phyloP scores from a whole-genome alignment of 1,140 invertebrate species.

The Eufriesea mexicana region DNA sequence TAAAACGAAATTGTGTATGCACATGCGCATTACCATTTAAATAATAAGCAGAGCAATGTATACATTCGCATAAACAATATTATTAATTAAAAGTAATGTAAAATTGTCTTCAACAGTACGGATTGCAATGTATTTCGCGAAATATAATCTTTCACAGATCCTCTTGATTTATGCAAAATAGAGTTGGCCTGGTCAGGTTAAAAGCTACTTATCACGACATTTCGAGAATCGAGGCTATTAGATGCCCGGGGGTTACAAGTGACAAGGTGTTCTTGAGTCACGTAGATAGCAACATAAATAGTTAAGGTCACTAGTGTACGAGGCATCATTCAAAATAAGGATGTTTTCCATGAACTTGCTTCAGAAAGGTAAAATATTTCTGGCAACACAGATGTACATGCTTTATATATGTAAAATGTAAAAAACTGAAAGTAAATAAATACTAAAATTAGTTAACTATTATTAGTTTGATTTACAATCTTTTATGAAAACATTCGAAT shows the following conservation, averaged over 20 bases:
- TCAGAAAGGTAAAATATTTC: not conserved
- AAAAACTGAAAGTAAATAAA: not conserved
- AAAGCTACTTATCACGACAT: constrained; percentile 4
- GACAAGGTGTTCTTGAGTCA: constrained; percentile 23
- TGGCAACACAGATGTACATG: no score
- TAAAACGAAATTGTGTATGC: no score
- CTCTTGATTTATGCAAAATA: not conserved
- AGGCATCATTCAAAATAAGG: not conserved
- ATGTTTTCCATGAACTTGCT: not conserved
- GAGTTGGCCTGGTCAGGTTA: not conserved
- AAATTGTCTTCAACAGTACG: not conserved
- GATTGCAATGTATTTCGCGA: not conserved
- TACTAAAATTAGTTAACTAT: no score
- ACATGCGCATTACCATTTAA: no score
- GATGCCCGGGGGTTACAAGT: constrained; percentile 11
- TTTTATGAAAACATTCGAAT: no score
- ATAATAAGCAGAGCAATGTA: not conserved
- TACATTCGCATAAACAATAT: not conserved
- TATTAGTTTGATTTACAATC: no score
- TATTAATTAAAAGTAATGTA: not conserved
- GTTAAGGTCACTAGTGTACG: not conserved
- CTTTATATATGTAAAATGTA: not conserved
- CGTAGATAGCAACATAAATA: constrained; percentile 14
- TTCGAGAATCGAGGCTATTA: constrained; percentile 26
- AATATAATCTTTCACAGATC: not conserved